Conservation (phyloP, 2,113 vertebrate species). For the Tiliqua scincoides region DNA sequence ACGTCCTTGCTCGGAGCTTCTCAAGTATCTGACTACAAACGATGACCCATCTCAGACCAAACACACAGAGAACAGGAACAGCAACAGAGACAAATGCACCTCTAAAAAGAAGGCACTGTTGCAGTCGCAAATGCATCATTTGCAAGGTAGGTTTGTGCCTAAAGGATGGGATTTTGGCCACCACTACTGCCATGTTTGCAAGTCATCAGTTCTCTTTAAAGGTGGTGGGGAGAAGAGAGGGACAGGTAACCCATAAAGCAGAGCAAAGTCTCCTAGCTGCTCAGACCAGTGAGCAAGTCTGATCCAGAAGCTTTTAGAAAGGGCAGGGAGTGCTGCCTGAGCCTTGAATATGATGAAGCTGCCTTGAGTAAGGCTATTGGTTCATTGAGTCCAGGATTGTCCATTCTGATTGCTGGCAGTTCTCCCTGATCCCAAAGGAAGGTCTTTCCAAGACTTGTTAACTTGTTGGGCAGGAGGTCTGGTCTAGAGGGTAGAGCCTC, state of each 20-base stretch:
- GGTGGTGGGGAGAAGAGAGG: background rate
- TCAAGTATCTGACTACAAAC: slow-evolving; percentile 97
- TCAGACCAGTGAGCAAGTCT: background rate
- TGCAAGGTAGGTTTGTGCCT: slow-evolving; percentile 88
- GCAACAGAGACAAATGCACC: slow-evolving; percentile 90
- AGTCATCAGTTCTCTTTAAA: slow-evolving; percentile 46
- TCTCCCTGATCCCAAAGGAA: background rate
- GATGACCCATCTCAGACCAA: slow-evolving; percentile 94
- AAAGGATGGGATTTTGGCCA: slow-evolving; percentile 63
- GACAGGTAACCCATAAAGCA: too few species aligned
- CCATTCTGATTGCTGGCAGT: background rate
- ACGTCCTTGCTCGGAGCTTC: slow-evolving; percentile 97
- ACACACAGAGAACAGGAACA: slow-evolving; percentile 89
- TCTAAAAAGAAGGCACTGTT: slow-evolving; percentile 86
- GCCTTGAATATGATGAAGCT: background rate
- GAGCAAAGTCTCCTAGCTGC: background rate
- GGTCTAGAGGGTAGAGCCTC: too few species aligned
- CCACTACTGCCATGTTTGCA: slow-evolving; percentile 66
- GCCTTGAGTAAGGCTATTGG: background rate
- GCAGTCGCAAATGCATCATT: slow-evolving; percentile 87
- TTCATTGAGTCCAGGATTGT: too few species aligned
- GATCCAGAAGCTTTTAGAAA: background rate
- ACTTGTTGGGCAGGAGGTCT: too few species aligned
- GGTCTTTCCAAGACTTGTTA: background rate
- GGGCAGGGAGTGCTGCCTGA: background rate